Percentiles rank a stretch among this genome's conserved stretches.
Evolutionary conservation across 2,113 vertebrate species (phyloP).

Genomic region (Synchiropus splendidus): DNA sequence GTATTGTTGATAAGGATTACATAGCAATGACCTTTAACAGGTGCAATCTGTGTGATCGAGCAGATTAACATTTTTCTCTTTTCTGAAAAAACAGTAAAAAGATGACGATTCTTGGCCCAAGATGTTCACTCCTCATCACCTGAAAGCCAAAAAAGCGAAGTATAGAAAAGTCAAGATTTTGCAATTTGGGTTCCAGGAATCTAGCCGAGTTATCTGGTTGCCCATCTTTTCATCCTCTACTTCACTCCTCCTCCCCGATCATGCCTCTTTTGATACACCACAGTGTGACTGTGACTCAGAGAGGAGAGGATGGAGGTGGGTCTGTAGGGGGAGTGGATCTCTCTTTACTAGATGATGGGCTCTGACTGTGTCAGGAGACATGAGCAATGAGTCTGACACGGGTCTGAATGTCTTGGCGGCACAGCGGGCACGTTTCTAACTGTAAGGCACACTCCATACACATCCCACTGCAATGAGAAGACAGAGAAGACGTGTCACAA

Average conservation of each 20-base stretch:
- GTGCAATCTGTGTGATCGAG: no score
- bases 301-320: slow-evolving; percentile 26
- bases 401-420: slow-evolving; percentile 96
- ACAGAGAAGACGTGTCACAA: not conserved
- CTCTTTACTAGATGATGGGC: slow-evolving; percentile 21
- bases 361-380: slow-evolving; percentile 85
- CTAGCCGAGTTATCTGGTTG: slow-evolving; percentile 6
- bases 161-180: no score
- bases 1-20: slow-evolving; percentile 32
- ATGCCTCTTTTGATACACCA: slow-evolving; percentile 19
- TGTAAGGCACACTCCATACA: slow-evolving; percentile 99
- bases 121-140: no score
- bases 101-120: slow-evolving; percentile 16
- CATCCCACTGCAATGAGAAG: slow-evolving; percentile 74
- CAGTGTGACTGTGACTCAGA: slow-evolving; percentile 22
- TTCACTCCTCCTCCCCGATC: slow-evolving; percentile 19
- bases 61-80: slow-evolving; percentile 3
- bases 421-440: slow-evolving; percentile 96
- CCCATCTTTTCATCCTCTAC: slow-evolving; percentile 16
- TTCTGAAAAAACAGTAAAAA: slow-evolving; percentile 21
- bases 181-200: slow-evolving; percentile 3
- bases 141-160: no score
- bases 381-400: slow-evolving; percentile 96
- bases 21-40: slow-evolving; percentile 26
- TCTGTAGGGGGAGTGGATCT: slow-evolving; percentile 33